Base-by-base conservation (phyloP, 1,140 invertebrate species). In the Nasonia longicornis region DNA sequence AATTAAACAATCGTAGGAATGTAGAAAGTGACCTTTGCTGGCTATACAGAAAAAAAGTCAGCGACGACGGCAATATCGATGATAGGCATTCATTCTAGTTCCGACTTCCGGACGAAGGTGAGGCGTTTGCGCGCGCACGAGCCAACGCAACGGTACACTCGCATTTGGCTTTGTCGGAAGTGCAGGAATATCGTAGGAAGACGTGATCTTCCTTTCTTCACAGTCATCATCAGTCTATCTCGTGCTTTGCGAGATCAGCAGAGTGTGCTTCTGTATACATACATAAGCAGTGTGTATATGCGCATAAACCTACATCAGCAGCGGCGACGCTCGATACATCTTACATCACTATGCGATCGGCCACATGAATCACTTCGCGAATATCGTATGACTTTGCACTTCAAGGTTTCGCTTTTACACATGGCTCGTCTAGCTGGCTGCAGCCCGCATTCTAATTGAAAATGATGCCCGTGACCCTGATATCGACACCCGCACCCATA, bases 371-470 rank as follows among this genome's bases (percentile, higher is more conserved):
- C 87, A 86, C 76, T 85, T 79, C 22, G 69, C 76, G 31, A 76
- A 82, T 85, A 87, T 88, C 85, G 69, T 86, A 85, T 87, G 85
- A 85, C 85, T 84, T 77, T 78, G 70, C 69, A 84, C 83, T 87
- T 84, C 85, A 87, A 87, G 87, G 84, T 79, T 86, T 82, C 38
- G 64, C 38, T 82, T 85, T 83, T 84, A 84, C 38, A 82, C 83
- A 63, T 75, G 79, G 72, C 78, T 42, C 22, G 45, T 74, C 11
- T 12, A 8, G 45, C 45, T 48, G 45, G 45, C 45, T 48, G n/a
- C 26, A 22, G 29, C 3, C 31, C n/a, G 70, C 69, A 72, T 31
- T 79, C 66, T 71, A 82, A 74, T 80, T 80, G 64, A 77, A 81
- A 81, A 81, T 48, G 45, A 77, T 77, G 73, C 38, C 42, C 64